These are phyloP conservation scores for Leptinotarsa texana DNA, from an alignment of 1,140 invertebrate genomes.

Conservation along the genomic window DNA sequence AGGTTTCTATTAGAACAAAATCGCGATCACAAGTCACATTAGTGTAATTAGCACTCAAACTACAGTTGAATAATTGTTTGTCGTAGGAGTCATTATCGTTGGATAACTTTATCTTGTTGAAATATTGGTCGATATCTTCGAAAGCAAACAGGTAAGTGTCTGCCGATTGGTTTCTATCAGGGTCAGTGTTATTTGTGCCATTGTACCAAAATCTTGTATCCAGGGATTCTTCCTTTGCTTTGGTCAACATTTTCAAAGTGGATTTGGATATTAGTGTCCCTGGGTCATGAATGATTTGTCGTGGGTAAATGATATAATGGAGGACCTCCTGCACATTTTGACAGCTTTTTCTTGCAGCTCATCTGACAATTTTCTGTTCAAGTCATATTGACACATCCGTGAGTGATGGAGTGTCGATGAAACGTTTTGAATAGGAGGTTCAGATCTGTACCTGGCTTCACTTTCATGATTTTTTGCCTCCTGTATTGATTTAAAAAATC, in stretches of 20 bases:
- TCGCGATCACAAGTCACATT: conserved; percentile 40
- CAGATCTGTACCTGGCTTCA: background rate
- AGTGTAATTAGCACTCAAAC: conserved; percentile 40
- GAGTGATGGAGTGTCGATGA: background rate
- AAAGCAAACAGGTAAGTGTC: conserved; percentile 49
- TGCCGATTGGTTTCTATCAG: conserved; percentile 36
- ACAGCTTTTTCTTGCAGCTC: background rate
- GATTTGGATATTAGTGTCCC: conserved; percentile 3
- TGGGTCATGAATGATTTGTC: background rate
- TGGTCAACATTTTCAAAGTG: conserved; percentile 29
- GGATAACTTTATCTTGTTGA: conserved; percentile 48
- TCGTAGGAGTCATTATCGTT: conserved; percentile 42
- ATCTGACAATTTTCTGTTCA: background rate
- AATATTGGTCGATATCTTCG: conserved; percentile 54
- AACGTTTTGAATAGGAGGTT: background rate
- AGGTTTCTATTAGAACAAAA: background rate
- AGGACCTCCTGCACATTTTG: no score
- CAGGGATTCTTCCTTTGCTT: conserved; percentile 28
- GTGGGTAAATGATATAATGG: no score
- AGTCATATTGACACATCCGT: background rate
- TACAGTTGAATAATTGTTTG: conserved; percentile 46
- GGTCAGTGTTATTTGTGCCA: conserved; percentile 27
- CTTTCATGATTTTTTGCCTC: background rate
- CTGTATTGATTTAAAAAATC: no score
- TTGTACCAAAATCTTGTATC: conserved; percentile 38